Evolutionary conservation across 2,888 invertebrate genomes (phyloP).

Genomic region (Ophion obscuratus): DNA sequence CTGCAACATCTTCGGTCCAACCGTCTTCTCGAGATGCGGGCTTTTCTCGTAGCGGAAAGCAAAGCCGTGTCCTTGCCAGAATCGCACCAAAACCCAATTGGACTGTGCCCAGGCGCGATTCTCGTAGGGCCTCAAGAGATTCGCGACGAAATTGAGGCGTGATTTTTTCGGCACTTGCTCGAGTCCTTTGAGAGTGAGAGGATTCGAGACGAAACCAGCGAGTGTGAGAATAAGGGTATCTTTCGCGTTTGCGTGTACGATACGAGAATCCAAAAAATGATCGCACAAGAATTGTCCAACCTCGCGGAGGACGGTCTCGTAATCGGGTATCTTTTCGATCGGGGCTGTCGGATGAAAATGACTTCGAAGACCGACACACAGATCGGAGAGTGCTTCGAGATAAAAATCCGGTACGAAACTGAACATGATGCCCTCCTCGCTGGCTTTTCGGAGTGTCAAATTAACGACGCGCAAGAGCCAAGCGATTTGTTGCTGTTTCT

Average conservation of each 20-base stretch:
- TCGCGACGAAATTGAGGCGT: slow-evolving; percentile 87
- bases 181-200: slow-evolving; percentile 89
- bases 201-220: slow-evolving; percentile 91
- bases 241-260: slow-evolving; percentile 90
- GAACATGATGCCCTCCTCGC: slow-evolving; percentile 87
- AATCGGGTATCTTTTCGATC: slow-evolving; percentile 86
- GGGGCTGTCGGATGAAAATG: slow-evolving; percentile 88
- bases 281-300: slow-evolving; percentile 90
- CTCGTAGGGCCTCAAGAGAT: slow-evolving; percentile 91
- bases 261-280: slow-evolving; percentile 91
- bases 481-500: slow-evolving; percentile 87
- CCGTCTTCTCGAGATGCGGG: slow-evolving; percentile 84
- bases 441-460: slow-evolving; percentile 87
- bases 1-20: slow-evolving; percentile 83
- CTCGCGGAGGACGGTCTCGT: slow-evolving; percentile 86
- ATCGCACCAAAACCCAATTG: slow-evolving; percentile 92
- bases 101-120: slow-evolving; percentile 93
- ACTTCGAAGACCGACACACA: slow-evolving; percentile 87
- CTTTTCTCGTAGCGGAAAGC: slow-evolving; percentile 88
- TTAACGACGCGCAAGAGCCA: slow-evolving; percentile 87
- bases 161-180: slow-evolving; percentile 88
- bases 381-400: slow-evolving; percentile 88
- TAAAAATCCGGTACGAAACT: slow-evolving; percentile 91
- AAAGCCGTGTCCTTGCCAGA: slow-evolving; percentile 94
- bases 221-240: slow-evolving; percentile 91